Base-by-base conservation (phyloP, 2,797 vertebrate species). In the Todus mexicanus region DNA sequence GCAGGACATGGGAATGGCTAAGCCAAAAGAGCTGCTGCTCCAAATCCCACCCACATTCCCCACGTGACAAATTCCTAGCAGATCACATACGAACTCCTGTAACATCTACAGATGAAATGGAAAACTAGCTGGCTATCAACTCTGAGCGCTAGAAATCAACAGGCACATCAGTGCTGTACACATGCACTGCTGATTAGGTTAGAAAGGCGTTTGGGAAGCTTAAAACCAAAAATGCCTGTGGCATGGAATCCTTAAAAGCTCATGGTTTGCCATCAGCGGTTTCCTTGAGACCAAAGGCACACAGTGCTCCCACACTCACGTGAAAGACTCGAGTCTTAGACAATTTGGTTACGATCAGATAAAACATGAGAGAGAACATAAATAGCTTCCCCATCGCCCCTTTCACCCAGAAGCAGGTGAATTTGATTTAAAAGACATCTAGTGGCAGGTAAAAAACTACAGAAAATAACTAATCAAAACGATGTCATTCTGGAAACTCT, bases 401-500 rank as follows among this genome's bases (percentile, higher is more conserved):
- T 92, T 80, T 87, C 66, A 92, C 50, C 38, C 26, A 94, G 64
- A 84, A 80, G 63, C 68, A 93, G 50, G 72, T 84, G 78, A 95
- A 79, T 54, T 43, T 57, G 31, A 74, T 68, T 94, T 65, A 93
- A 82, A 92, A 91, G 69, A 74, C 50, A 92, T 57, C 50, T 83
- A 85, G 75, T 69, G 35, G 84, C 25, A 84, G 50, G 87, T 40
- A 60, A 89, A 90, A 84, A 87, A 17, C 15, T 68, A 61, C 6
- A 63, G 45, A 92, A 94, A 95, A 69, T 37, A 35, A 89, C 50
- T 72, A 59, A 61, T 65, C 1, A 6, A 69, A 93, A 87, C 14
- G 15, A 63, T 12, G 12, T 45, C 94, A 37, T 43, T 74, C 59
- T 72, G 50, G 74, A 94, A 94, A 74, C 22, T 56, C 90, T 72